Evolutionary conservation across 1,140 invertebrate species (phyloP).

Genomic region (Drosophila sulfurigaster): DNA sequence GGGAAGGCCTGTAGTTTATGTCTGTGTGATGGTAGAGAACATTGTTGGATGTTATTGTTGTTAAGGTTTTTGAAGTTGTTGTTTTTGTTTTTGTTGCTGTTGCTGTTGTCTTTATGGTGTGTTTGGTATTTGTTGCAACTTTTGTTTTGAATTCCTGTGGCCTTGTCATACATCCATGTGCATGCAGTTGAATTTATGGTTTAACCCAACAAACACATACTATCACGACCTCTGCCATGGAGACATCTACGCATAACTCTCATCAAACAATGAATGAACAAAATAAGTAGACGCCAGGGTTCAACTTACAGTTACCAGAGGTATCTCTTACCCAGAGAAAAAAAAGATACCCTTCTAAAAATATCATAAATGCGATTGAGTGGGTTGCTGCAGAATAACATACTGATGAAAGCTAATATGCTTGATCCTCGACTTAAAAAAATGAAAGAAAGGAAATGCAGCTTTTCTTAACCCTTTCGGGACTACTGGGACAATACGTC

Average conservation of each 20-base stretch:
- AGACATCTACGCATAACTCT: slow-evolving; percentile 49
- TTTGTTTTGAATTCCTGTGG: slow-evolving; percentile 83
- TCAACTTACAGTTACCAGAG: too few relatives aligned
- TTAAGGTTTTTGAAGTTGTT: slow-evolving; percentile 29
- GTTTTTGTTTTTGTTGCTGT: slow-evolving; percentile 56
- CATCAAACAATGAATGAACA: slow-evolving; percentile 68
- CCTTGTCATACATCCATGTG: slow-evolving; percentile 79
- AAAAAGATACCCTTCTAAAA: too few relatives aligned
- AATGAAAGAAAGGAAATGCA: too few relatives aligned
- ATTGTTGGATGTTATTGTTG: slow-evolving; percentile 4
- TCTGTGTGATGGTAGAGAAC: slow-evolving; percentile 43
- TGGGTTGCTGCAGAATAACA: too few relatives aligned
- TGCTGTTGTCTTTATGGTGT: slow-evolving; percentile 78
- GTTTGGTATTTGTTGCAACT: slow-evolving; percentile 82
- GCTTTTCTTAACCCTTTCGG: too few relatives aligned
- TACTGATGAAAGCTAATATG: too few relatives aligned
- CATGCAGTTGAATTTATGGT: slow-evolving; percentile 79
- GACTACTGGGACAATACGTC: too few relatives aligned
- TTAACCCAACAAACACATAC: slow-evolving; percentile 48
- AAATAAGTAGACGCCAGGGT: slow-evolving; percentile 33
- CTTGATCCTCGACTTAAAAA: too few relatives aligned
- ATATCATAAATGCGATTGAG: too few relatives aligned
- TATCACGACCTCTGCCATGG: not conserved
- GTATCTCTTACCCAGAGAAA: too few relatives aligned
- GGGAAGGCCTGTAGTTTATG: slow-evolving; percentile 70